Conservation (phyloP, 2,888 invertebrate species). For the Oxycera nigricornis region DNA sequence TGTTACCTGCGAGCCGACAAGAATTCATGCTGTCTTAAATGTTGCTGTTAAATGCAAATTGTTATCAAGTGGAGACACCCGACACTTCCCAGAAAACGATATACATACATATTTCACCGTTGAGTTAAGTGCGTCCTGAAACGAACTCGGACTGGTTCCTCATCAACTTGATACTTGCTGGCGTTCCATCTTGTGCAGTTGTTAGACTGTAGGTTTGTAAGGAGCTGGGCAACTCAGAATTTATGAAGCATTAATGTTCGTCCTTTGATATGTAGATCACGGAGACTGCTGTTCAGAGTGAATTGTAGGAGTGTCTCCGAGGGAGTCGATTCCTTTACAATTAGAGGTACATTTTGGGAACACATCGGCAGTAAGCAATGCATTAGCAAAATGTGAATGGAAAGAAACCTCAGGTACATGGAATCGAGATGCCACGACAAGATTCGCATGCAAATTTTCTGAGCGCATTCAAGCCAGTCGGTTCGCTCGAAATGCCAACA, state of each 20-base stretch:
- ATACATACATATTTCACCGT: not conserved
- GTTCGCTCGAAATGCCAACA: not conserved
- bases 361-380: not conserved
- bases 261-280: constrained; percentile 26
- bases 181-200: not conserved
- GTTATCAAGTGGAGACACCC: constrained; percentile 38
- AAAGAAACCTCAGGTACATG: constrained; percentile 9
- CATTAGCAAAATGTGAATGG: constrained; percentile 7
- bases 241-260: not conserved
- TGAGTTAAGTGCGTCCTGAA: not conserved
- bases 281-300: not conserved
- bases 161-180: not conserved
- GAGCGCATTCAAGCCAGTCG: not conserved
- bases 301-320: not conserved
- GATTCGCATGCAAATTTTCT: constrained; percentile 19
- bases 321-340: constrained; percentile 11
- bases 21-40: constrained; percentile 44
- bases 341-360: not conserved
- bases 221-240: constrained; percentile 18
- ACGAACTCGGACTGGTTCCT: not conserved
- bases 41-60: constrained; percentile 47
- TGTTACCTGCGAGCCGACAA: constrained; percentile 44
- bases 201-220: not conserved
- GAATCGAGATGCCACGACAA: not conserved
- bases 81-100: constrained; percentile 15